A percentile compares a stretch with the other conserved stretches of the same genome.
phyloP scores from a whole-genome alignment of 2,888 invertebrate species.

The Polietes domitor region DNA sequence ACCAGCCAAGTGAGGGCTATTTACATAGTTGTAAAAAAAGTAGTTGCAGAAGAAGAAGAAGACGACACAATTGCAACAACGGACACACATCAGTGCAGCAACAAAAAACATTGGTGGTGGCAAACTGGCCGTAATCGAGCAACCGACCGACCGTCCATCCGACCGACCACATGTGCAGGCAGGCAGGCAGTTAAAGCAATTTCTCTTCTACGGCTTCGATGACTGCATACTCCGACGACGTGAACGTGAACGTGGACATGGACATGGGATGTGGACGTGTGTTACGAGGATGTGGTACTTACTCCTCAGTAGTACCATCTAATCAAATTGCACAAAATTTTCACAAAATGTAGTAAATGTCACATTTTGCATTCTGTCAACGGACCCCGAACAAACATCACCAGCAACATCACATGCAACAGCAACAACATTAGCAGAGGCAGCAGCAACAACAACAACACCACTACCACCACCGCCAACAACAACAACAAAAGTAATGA shows the following conservation, averaged over 20 bases:
- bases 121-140: slow-evolving; percentile 35
- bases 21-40: slow-evolving; percentile 58
- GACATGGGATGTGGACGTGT: background rate
- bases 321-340: slow-evolving; percentile 65
- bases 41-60: slow-evolving; percentile 23
- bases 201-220: slow-evolving; percentile 34
- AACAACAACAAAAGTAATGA: slow-evolving; percentile 59
- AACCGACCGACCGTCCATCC: slow-evolving; percentile 36
- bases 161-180: slow-evolving; percentile 61
- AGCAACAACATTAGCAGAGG: no score
- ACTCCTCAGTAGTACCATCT: slow-evolving; percentile 31
- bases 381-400: slow-evolving; percentile 40
- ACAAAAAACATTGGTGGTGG: slow-evolving; percentile 18
- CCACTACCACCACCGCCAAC: background rate
- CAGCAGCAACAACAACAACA: slow-evolving; percentile 23
- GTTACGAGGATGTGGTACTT: background rate
- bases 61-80: slow-evolving; percentile 29
- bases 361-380: slow-evolving; percentile 67
- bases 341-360: slow-evolving; percentile 57
- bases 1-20: slow-evolving; percentile 64
- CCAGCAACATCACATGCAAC: slow-evolving; percentile 19
- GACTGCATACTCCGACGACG: slow-evolving; percentile 29
- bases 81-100: background rate
- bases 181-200: slow-evolving; percentile 50
- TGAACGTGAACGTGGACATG: background rate